Conservation (phyloP, 2,797 vertebrate species). For the Chanos chanos region DNA sequence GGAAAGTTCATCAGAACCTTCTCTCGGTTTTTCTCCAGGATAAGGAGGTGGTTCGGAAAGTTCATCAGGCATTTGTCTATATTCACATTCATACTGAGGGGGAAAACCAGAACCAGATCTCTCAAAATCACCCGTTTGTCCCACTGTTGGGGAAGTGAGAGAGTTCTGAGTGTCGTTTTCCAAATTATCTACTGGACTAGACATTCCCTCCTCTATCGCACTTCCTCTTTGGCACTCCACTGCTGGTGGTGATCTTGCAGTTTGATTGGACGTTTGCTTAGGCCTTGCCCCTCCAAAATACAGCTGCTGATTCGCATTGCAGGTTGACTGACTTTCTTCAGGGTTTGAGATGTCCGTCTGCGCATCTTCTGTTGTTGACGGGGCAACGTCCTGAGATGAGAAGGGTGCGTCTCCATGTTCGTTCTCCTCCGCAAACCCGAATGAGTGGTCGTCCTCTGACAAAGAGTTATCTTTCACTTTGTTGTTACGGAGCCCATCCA, state of each 20-base stretch:
- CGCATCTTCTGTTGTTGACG: conserved; percentile 34
- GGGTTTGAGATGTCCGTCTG: conserved; percentile 41
- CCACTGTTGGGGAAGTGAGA: conserved; percentile 26
- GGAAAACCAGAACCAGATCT: conserved; percentile 35
- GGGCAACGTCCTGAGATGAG: conserved; percentile 45
- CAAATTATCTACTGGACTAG: conserved; percentile 33
- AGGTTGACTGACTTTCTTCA: conserved; percentile 39
- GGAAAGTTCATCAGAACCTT: conserved; percentile 41
- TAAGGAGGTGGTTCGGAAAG: conserved; percentile 74
- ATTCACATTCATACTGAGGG: conserved; percentile 53
- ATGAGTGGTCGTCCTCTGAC: conserved; percentile 61
- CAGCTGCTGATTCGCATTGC: conserved; percentile 51
- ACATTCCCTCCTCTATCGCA: conserved; percentile 21
- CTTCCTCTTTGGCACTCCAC: conserved; percentile 39
- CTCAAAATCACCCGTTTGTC: conserved; percentile 33
- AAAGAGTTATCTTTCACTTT: conserved; percentile 46
- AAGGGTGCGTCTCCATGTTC: conserved; percentile 43
- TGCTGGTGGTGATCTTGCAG: conserved; percentile 53
- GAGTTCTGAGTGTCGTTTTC: conserved; percentile 39
- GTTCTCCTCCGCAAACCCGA: conserved; percentile 44
- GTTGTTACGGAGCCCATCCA: conserved; percentile 47
- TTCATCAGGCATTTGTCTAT: conserved; percentile 58
- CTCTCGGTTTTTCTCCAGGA: conserved; percentile 51
- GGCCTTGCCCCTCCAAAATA: conserved; percentile 81
- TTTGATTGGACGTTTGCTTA: conserved; percentile 74